phyloP scores from a whole-genome alignment of 2,888 invertebrate species.

The Ectropis crepuscularia region DNA sequence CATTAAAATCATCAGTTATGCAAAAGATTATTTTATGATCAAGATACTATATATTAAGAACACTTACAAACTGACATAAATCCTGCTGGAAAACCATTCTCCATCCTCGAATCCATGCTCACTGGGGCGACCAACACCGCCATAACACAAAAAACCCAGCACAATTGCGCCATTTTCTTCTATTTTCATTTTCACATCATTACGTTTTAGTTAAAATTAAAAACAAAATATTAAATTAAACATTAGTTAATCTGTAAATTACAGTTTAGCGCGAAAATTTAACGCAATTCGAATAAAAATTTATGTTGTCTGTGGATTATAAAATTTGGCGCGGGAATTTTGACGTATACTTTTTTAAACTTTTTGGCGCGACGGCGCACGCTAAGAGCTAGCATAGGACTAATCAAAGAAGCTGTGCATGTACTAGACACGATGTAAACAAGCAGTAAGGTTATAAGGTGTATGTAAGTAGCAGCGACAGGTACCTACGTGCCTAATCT shows the following conservation, averaged over 20 bases:
- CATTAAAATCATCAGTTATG: no score
- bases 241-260: no score
- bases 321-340: constrained; percentile 24
- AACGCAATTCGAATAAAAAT: background rate
- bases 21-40: no score
- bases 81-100: constrained; percentile 72
- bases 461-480: constrained; percentile 9
- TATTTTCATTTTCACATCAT: constrained; percentile 29
- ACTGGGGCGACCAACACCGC: constrained; percentile 36
- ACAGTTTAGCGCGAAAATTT: no score
- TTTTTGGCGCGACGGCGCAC: constrained; percentile 31
- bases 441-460: constrained; percentile 9
- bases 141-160: constrained; percentile 35
- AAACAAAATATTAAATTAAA: no score
- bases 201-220: no score
- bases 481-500: background rate
- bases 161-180: constrained; percentile 29
- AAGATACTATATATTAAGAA: background rate
- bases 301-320: constrained; percentile 7
- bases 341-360: constrained; percentile 24
- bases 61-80: constrained; percentile 76
- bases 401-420: constrained; percentile 24
- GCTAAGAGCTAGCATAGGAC: constrained; percentile 42
- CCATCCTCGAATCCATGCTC: constrained; percentile 50
- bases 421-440: constrained; percentile 7